Percentiles rank a stretch among this genome's conserved stretches.
phyloP scores from a whole-genome alignment of 2,888 invertebrate species.

The Dolichomitus sp. region DNA sequence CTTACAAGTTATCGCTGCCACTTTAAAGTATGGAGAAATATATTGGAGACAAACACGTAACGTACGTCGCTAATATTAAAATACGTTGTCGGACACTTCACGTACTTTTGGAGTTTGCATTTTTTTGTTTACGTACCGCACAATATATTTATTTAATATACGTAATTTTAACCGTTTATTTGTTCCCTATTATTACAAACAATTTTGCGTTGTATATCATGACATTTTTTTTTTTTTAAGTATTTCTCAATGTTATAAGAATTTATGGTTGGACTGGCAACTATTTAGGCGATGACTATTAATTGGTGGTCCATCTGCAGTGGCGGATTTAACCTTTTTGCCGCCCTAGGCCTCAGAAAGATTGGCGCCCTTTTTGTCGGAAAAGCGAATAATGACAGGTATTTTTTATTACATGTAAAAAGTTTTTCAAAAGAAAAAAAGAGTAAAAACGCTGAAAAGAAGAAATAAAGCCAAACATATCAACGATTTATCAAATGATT shows the following conservation, averaged over 20 bases:
- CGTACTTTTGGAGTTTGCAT: neutral
- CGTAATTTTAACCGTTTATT: neutral
- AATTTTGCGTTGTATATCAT: neutral
- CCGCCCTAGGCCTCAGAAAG: no score
- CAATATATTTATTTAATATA: neutral
- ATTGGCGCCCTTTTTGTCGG: no score
- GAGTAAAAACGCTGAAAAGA: no score
- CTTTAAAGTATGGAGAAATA: constrained; percentile 22
- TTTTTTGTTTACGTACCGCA: neutral
- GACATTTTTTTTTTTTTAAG: neutral
- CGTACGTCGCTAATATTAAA: neutral
- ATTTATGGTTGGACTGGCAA: no score
- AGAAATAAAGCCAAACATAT: no score
- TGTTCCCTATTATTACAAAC: neutral
- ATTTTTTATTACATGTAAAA: no score
- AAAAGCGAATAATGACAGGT: no score
- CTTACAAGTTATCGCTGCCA: constrained; percentile 2
- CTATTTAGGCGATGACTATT: neutral
- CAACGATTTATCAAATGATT: no score
- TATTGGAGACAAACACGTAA: constrained; percentile 45
- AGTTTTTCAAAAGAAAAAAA: no score
- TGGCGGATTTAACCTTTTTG: no score
- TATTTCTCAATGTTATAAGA: neutral
- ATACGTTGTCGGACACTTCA: neutral
- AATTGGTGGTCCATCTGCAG: neutral